Conservation (phyloP, 2,888 invertebrate genomes). For the Drosophila picticornis region DNA sequence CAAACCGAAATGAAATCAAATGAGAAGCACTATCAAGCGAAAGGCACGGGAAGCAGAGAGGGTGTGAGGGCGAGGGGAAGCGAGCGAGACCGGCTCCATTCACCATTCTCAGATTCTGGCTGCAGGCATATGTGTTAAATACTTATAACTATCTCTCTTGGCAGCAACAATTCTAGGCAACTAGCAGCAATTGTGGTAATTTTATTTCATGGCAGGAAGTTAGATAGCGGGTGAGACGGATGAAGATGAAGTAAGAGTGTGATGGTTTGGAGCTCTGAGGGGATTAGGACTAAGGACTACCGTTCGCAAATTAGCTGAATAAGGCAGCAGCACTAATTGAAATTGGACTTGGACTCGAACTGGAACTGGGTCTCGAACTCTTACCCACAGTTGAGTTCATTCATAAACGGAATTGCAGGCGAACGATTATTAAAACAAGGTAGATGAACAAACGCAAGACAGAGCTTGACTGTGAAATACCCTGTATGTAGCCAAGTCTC, state of each 20-base stretch:
- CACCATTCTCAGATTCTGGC: background rate
- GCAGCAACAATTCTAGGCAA: slow-evolving; percentile 4
- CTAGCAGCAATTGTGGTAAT: slow-evolving; percentile 59
- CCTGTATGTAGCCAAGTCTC: background rate
- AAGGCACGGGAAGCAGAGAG: background rate
- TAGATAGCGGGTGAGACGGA: background rate
- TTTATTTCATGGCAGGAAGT: slow-evolving; percentile 49
- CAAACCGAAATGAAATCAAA: slow-evolving; percentile 73
- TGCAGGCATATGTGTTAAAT: slow-evolving; percentile 34
- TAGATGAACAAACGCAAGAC: background rate
- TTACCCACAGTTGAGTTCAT: slow-evolving; percentile 2
- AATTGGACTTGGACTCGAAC: slow-evolving; percentile 26
- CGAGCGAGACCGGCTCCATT: background rate
- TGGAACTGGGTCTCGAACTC: background rate
- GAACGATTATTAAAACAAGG: slow-evolving; percentile 23
- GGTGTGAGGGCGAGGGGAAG: no score
- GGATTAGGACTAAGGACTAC: background rate
- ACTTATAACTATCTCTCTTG: slow-evolving; percentile 7
- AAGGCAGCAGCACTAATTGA: slow-evolving; percentile 46
- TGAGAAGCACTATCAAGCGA: slow-evolving; percentile 48
- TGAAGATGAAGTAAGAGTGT: background rate
- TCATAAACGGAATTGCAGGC: slow-evolving; percentile 26
- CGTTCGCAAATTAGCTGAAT: slow-evolving; percentile 45
- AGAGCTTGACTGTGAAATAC: background rate
- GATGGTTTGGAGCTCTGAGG: background rate